phyloP scores from a whole-genome alignment of 2,797 vertebrate species.

The Poeciliopsis turneri region DNA sequence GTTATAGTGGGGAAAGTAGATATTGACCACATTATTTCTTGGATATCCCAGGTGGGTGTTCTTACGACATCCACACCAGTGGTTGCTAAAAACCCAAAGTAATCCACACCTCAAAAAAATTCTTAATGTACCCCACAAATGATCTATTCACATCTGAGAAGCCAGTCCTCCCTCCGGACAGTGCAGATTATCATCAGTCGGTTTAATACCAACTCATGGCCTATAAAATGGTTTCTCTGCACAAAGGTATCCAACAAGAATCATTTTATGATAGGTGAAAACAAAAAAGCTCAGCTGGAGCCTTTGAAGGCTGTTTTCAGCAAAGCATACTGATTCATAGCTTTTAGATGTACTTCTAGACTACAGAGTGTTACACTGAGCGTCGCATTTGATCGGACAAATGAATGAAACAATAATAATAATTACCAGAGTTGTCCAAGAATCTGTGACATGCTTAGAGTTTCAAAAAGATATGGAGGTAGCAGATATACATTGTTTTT shows the following conservation, averaged over 20 bases:
- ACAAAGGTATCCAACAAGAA: neutral
- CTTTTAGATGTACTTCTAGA: neutral
- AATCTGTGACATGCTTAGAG: no score
- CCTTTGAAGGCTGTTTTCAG: neutral
- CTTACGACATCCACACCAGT: neutral
- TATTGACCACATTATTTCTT: neutral
- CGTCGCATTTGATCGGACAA: neutral
- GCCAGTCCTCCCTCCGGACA: neutral
- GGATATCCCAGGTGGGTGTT: neutral
- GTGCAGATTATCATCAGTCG: neutral
- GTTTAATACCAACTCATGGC: neutral
- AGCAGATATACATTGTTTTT: neutral
- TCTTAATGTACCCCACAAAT: neutral
- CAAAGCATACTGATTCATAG: neutral
- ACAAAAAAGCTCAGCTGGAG: neutral
- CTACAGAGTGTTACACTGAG: neutral
- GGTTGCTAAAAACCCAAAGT: neutral
- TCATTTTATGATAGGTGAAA: neutral
- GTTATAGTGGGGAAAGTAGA: neutral
- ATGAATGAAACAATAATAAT: neutral
- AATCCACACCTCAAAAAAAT: neutral
- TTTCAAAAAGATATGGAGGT: neutral
- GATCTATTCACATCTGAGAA: neutral
- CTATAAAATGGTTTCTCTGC: neutral
- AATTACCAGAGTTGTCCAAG: neutral